A percentile compares a stretch with the other conserved stretches of the same genome.
phyloP scores from a whole-genome alignment of 2,888 invertebrate genomes.

The Calameuta filiformis region DNA sequence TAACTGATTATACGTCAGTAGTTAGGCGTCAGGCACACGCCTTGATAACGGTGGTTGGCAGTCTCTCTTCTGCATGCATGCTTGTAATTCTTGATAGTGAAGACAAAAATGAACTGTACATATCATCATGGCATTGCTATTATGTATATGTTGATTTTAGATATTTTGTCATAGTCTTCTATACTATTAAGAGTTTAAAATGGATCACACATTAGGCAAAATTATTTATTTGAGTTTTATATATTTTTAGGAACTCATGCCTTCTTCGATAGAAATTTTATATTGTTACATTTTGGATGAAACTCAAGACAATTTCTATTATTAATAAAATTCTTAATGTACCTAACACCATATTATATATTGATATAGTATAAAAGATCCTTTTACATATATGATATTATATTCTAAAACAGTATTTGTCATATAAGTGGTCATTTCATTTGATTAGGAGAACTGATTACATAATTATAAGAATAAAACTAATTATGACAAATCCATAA shows the following conservation, averaged over 20 bases:
- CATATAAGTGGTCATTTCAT: not conserved
- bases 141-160: not conserved
- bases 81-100: not conserved
- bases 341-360: too few relatives aligned
- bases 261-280: not conserved
- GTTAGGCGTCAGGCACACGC: conserved; percentile 17
- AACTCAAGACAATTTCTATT: not conserved
- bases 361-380: too few relatives aligned
- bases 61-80: conserved; percentile 3
- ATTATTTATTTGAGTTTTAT: not conserved
- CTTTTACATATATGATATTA: too few relatives aligned
- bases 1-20: conserved; percentile 29
- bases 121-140: not conserved
- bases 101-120: not conserved
- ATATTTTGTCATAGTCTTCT: not conserved
- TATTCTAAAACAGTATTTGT: too few relatives aligned
- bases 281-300: not conserved
- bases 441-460: not conserved
- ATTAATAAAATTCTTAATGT: too few relatives aligned
- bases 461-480: not conserved
- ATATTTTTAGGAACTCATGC: too few relatives aligned
- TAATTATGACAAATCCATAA: not conserved
- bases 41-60: conserved; percentile 13
- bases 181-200: not conserved
- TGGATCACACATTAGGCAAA: not conserved